These are phyloP conservation scores for Halcyon senegalensis DNA, from an alignment of 2,113 vertebrate genomes.

Conservation along the genomic window DNA sequence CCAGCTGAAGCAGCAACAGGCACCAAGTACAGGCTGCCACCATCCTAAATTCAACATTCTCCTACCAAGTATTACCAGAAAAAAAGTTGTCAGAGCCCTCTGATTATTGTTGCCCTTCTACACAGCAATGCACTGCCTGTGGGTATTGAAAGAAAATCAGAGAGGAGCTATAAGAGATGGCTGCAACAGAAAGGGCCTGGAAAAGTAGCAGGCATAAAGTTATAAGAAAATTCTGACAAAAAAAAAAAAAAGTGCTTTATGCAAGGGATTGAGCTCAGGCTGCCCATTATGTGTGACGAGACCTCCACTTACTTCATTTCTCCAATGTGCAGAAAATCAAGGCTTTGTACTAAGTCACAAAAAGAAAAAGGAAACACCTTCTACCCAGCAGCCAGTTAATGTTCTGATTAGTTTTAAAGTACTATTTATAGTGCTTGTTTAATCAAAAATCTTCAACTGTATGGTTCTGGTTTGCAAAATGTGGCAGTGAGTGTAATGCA, in stretches of 20 bases:
- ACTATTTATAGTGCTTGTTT: not conserved
- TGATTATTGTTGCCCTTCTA: not conserved
- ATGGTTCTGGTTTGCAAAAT: not conserved
- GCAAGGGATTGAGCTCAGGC: not conserved
- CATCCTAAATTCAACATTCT: not conserved
- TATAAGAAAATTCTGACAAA: not conserved
- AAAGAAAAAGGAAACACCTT: not conserved
- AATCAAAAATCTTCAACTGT: not conserved
- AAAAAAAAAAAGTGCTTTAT: not conserved
- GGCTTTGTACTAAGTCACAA: not conserved
- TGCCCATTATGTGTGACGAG: not conserved
- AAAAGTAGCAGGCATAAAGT: not conserved
- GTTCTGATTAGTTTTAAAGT: not conserved
- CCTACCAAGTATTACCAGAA: not conserved
- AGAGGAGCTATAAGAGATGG: not conserved
- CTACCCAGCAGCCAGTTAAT: not conserved
- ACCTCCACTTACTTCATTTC: not conserved
- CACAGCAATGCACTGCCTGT: fast-evolving
- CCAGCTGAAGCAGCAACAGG: not conserved
- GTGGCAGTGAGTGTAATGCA: not conserved
- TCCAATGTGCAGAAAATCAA: not conserved
- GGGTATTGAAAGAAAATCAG: fast-evolving
- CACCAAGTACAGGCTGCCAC: not conserved
- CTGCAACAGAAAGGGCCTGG: not conserved
- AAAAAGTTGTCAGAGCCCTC: not conserved